phyloP scores from a whole-genome alignment of 2,888 invertebrate species.

The Agriopis aurantiaria region DNA sequence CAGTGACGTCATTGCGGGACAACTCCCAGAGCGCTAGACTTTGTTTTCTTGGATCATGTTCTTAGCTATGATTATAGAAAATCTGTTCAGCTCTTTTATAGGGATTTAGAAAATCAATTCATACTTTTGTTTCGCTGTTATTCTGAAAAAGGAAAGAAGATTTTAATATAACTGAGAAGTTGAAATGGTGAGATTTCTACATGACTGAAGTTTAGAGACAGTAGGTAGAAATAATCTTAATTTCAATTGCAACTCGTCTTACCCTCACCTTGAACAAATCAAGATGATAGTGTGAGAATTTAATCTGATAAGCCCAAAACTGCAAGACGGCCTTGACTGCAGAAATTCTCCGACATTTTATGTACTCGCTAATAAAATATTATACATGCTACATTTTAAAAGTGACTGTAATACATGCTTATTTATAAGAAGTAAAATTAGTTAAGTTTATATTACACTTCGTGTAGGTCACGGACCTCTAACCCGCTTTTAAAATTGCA shows the following conservation, averaged over 20 bases:
- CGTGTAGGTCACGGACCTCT: slow-evolving; percentile 32
- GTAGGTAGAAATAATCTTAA: neutral
- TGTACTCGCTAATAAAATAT: slow-evolving; percentile 31
- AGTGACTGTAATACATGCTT: slow-evolving; percentile 30
- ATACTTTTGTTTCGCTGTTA: no score
- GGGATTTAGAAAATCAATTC: no score
- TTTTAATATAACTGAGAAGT: no score
- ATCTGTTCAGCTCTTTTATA: no score
- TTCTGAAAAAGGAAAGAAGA: no score
- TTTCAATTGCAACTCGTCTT: neutral
- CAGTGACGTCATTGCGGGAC: no score
- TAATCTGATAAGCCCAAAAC: slow-evolving; percentile 34
- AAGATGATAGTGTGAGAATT: slow-evolving; percentile 31
- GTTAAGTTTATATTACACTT: slow-evolving; percentile 32
- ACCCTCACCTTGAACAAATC: slow-evolving; percentile 21
- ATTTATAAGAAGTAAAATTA: slow-evolving; percentile 27
- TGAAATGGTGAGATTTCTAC: no score
- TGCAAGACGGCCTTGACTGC: slow-evolving; percentile 40
- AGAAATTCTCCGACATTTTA: slow-evolving; percentile 36
- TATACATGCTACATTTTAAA: slow-evolving; percentile 29
- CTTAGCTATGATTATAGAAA: no score
- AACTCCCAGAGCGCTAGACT: no score
- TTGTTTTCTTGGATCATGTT: no score
- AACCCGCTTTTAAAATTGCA: slow-evolving; percentile 27
- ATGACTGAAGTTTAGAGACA: no score